Percentiles rank a stretch among this genome's conserved stretches.
These are phyloP conservation scores for Esox lucius DNA, from an alignment of 2,797 vertebrate species.

Conservation along the genomic window DNA sequence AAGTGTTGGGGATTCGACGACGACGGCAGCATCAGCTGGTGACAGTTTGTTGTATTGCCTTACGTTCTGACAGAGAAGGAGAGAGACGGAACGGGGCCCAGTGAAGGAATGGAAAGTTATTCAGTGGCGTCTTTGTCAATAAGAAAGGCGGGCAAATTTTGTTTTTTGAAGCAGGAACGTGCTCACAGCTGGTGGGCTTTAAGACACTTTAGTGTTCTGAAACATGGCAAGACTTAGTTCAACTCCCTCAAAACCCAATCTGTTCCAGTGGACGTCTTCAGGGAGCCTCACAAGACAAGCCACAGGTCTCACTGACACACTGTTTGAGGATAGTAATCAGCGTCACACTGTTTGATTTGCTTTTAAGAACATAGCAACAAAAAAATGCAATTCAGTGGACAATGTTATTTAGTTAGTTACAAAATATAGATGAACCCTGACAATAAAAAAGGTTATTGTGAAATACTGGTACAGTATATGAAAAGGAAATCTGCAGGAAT, in stretches of 20 bases:
- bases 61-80: constrained; percentile 39
- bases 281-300: neutral
- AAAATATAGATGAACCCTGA: neutral
- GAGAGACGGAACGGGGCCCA: neutral
- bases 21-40: constrained; percentile 71
- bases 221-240: neutral
- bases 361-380: neutral
- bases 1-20: constrained; percentile 65
- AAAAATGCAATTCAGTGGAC: neutral
- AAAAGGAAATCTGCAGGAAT: too few species aligned
- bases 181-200: neutral
- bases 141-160: neutral
- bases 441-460: neutral
- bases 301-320: neutral
- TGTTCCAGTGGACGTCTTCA: neutral
- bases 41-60: constrained; percentile 60
- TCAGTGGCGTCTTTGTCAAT: neutral
- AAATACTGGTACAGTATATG: too few species aligned
- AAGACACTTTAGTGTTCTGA: neutral
- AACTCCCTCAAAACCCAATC: neutral
- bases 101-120: neutral
- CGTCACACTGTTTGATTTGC: neutral
- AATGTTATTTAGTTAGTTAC: neutral
- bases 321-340: neutral
- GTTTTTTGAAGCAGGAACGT: neutral